These are phyloP conservation scores for Linnaemya vulpina DNA, from an alignment of 2,888 invertebrate genomes.

Conservation along the genomic window DNA sequence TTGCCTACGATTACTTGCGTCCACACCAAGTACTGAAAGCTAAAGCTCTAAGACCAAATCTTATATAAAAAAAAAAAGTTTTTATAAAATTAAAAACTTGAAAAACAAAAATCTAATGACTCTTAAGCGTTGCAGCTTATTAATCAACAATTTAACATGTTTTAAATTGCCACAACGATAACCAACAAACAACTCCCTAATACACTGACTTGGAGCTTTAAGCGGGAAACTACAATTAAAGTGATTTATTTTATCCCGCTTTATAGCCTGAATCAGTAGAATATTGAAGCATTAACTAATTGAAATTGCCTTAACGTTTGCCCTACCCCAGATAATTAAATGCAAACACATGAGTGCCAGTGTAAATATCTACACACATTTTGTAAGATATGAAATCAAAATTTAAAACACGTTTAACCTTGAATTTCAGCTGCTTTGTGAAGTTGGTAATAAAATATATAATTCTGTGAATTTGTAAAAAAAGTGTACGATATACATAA, in stretches of 20 bases:
- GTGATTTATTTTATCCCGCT: slow-evolving; percentile 31
- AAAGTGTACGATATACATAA: background rate
- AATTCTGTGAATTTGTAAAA: slow-evolving; percentile 32
- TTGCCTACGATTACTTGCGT: background rate
- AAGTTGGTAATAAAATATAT: slow-evolving; percentile 34
- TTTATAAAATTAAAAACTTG: background rate
- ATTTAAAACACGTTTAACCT: slow-evolving; percentile 63
- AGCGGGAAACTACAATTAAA: slow-evolving; percentile 1
- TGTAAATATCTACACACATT: background rate
- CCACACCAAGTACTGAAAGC: background rate
- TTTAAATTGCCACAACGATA: background rate
- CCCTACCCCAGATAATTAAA: background rate
- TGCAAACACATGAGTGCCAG: background rate
- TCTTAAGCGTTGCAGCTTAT: slow-evolving; percentile 3
- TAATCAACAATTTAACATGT: background rate
- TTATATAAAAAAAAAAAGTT: no score
- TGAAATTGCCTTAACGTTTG: slow-evolving; percentile 46
- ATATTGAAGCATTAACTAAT: slow-evolving; percentile 7
- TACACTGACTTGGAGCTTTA: background rate
- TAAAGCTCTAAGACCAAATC: background rate
- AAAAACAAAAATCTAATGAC: slow-evolving; percentile 22
- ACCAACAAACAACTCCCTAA: background rate
- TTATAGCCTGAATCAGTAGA: background rate
- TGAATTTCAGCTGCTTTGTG: slow-evolving; percentile 17
- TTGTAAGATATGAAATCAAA: slow-evolving; percentile 18